phyloP scores from a whole-genome alignment of 2,797 vertebrate genomes.

The Tenualosa ilisha region DNA sequence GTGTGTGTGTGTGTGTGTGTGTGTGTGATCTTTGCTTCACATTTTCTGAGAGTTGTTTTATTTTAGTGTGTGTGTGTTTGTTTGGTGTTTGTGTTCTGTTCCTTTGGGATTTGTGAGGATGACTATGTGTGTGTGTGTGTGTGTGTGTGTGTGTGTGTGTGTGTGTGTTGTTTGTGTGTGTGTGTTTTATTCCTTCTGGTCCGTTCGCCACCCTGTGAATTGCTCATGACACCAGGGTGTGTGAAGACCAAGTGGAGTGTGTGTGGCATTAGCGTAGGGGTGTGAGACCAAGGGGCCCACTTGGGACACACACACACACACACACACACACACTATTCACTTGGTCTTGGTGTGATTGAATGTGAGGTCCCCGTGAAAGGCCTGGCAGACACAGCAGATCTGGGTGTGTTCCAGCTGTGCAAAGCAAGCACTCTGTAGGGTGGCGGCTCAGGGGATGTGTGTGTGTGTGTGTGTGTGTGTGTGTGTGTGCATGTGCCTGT shows the following conservation, averaged over 20 bases:
- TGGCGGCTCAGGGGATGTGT: constrained; percentile 19
- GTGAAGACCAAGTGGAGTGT: constrained; percentile 5
- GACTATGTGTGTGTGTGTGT: constrained; percentile 46
- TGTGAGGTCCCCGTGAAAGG: constrained; percentile 66
- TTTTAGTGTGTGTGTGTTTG: constrained; percentile 20
- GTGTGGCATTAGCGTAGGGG: constrained; percentile 15
- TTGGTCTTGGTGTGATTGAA: constrained; percentile 45
- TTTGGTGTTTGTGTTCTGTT: constrained; percentile 58
- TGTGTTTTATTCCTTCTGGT: background rate
- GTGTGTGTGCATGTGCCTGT: background rate
- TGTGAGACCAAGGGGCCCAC: constrained; percentile 1
- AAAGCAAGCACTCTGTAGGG: background rate
- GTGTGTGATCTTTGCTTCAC: constrained; percentile 66
- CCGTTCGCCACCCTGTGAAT: background rate
- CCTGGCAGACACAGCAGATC: constrained; percentile 31
- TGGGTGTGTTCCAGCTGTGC: background rate
- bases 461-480: constrained; percentile 9
- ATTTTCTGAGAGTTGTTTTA: background rate
- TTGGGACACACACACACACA: background rate
- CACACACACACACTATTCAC: constrained; percentile 50
- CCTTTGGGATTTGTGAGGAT: constrained; percentile 79
- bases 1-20: too few species aligned
- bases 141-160: constrained; percentile 1
- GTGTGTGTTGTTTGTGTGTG: too few species aligned
- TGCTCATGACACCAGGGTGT: constrained; percentile 7